Evolutionary conservation across 2,888 invertebrate species (phyloP).

Genomic region (Scaptomyza caliginosa): DNA sequence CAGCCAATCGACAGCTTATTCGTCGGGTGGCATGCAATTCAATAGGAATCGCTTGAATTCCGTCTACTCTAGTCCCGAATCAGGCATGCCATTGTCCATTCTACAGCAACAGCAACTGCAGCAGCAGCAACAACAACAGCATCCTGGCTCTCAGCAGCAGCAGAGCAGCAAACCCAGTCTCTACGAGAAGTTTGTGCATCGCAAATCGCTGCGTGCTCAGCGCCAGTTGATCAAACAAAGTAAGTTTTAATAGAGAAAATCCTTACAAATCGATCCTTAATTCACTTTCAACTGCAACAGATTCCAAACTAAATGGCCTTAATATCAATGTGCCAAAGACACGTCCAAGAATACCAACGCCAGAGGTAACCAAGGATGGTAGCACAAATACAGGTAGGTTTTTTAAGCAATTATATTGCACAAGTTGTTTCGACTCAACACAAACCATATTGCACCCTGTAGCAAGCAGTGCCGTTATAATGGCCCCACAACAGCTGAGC

Average conservation of each 20-base stretch:
- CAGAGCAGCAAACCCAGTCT: slow-evolving; percentile 89
- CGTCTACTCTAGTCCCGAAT: slow-evolving; percentile 88
- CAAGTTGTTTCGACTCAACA: slow-evolving; percentile 16
- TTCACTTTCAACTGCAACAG: slow-evolving; percentile 78
- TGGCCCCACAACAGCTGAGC: slow-evolving; percentile 88
- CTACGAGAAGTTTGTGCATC: slow-evolving; percentile 92
- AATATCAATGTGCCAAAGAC: slow-evolving; percentile 86
- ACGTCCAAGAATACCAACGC: slow-evolving; percentile 94
- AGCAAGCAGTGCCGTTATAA: slow-evolving; percentile 85
- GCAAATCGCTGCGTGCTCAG: slow-evolving; percentile 87
- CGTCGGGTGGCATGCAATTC: slow-evolving; percentile 89
- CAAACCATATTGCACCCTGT: slow-evolving; percentile 81
- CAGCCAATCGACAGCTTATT: slow-evolving; percentile 93
- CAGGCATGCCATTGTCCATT: slow-evolving; percentile 84
- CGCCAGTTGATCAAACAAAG: slow-evolving; percentile 88
- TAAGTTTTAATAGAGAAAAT: slow-evolving; percentile 81
- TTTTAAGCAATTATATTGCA: slow-evolving; percentile 39
- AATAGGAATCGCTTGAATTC: slow-evolving; percentile 91
- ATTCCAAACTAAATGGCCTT: slow-evolving; percentile 87
- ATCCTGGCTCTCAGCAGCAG: slow-evolving; percentile 51
- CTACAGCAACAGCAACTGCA: slow-evolving; percentile 81
- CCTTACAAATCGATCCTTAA: not conserved
- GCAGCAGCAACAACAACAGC: slow-evolving; percentile 71
- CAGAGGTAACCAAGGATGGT: slow-evolving; percentile 91
- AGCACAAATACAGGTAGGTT: slow-evolving; percentile 82